Conservation (phyloP, 2,797 vertebrate species). For the Ctenopoma multispine region DNA sequence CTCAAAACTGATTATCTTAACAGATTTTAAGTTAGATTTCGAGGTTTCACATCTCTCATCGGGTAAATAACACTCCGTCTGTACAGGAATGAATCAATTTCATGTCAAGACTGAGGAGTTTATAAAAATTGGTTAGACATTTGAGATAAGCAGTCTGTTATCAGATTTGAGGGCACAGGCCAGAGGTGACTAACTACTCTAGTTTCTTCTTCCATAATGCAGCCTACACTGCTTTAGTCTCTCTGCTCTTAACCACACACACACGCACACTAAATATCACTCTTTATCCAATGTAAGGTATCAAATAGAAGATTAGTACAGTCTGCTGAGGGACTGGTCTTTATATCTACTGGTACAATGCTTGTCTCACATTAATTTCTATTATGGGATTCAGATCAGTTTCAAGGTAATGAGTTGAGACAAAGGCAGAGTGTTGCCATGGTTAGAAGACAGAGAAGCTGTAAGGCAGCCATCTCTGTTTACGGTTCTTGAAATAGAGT, state of each 20-base stretch:
- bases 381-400: constrained; percentile 12
- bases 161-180: constrained; percentile 43
- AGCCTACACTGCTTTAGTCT: background rate
- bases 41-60: constrained; percentile 24
- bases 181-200: constrained; percentile 13
- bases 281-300: constrained; percentile 21
- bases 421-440: constrained; percentile 54
- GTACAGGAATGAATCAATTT: constrained; percentile 54
- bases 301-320: background rate
- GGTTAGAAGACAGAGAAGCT: constrained; percentile 36
- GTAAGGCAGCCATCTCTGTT: constrained; percentile 33
- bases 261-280: constrained; percentile 21
- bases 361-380: background rate
- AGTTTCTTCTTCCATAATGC: background rate
- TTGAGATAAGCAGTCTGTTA: constrained; percentile 43
- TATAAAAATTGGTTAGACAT: constrained; percentile 50
- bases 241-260: constrained; percentile 28
- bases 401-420: constrained; percentile 21
- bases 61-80: background rate
- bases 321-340: background rate
- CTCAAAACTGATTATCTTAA: constrained; percentile 27
- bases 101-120: constrained; percentile 47
- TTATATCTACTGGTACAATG: background rate
- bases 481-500: constrained; percentile 59
- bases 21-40: constrained; percentile 35